Evolutionary conservation across 2,888 invertebrate species (phyloP), one percentile per base, ranked within the genome.

Genomic region (Sinhomidia bicolor): DNA sequence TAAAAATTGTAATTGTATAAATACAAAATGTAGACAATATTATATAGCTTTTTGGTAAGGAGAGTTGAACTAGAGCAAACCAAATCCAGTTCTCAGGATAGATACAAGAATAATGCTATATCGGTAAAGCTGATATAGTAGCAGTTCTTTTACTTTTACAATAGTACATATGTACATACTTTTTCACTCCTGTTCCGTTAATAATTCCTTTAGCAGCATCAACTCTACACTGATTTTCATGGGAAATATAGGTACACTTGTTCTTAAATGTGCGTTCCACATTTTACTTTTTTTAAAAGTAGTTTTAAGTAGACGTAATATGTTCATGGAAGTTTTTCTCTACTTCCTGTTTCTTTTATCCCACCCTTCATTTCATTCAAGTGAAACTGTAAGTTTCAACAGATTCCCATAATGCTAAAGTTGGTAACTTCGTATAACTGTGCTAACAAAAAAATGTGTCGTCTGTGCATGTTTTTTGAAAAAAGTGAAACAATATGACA

Each of bases 321-420:
- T 78, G 76, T 78, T 76, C 85, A 76, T 85, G 85, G 85, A 84
- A 74, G 26, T 44, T 51, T 57, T 32, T 36, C 36, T 3, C n/a
- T 65, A 78, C 65, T 85, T 85, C 85, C 78, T 76, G 85, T 36
- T 62, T 76, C 10, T 10, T n/a, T 41, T 7, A 29, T 60, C 17
- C 26, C 60, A 23, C 12, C 23, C 23, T 36, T 14, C 51, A 62
- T 76, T 51, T 17, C 32, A n/a, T 71, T 71, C n/a, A 32, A 36
- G 29, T 29, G 1, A 20, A 32, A 74, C 47, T 74, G 44, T 71
- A 23, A 71, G 71, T 36, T 68, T 68, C 44, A 71, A 23, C 68
- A 9, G 44, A 41, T 44, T 74, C 74, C 17, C 74, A 74, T 26
- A 44, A 71, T 71, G 23, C 44, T 44, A 17, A n/a, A n/a, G n/a